Base-by-base conservation (phyloP, 1,140 invertebrate species). In the Drosophila ficusphila region DNA sequence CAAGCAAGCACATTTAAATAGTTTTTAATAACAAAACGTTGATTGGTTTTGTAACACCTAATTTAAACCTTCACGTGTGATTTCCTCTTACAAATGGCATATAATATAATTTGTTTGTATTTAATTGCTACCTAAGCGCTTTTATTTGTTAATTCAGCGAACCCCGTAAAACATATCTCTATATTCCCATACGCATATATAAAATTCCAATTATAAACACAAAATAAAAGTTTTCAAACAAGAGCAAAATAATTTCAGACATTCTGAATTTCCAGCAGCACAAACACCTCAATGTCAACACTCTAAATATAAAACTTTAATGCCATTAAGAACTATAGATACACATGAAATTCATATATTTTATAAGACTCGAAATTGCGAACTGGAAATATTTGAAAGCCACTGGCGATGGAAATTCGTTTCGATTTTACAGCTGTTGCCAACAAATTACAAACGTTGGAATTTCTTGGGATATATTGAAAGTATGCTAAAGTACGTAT, bases 361-460 rank as follows among this genome's bases (percentile, higher is more conserved):
- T 34, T 12, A 23, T 16, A 18, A 51, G 19, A 18, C 18, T 12
- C n/a, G 41, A 11, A 34, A 44, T 46, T 49, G 47, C 48, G 9
- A 34, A 67, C 47, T 60, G 60, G 62, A 69, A 53, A 29, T 5
- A 18, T 53, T 29, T 11, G 16, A 29, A 23, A 34, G 14, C 29
- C 23, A 16, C 25, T 34, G 23, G 8, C n/a, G 2, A 11, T 51
- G 23, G 27, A 25, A 75, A 53, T 81, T 25, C 39, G 25, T 36
- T 67, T 39, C 25, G 56, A 47, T 65, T 70, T 62, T 62, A 62
- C 72, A 79, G 76, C 79, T 86, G 81, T 19, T 69, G 72, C 67
- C 33, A 57, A 57, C 56, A 73, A 79, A 85, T 79, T 86, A 79
- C 61, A 81, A 44, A 61, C n/a, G 41, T 44, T 44, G 21, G 21